Evolutionary conservation across 2,888 invertebrate species (phyloP).

Genomic region (Arenicola marina): DNA sequence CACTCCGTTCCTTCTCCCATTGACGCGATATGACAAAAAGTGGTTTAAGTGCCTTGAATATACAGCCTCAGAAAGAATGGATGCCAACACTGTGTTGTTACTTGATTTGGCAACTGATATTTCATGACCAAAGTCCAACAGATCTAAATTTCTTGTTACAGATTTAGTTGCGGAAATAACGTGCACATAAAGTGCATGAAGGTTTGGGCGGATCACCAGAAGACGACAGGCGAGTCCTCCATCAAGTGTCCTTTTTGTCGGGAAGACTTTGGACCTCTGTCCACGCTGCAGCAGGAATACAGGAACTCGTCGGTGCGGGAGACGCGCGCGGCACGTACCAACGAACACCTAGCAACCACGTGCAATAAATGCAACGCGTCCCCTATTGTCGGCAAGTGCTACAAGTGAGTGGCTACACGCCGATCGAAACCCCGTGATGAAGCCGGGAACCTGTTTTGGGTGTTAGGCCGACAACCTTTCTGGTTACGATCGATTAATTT

Average conservation of each 20-base stretch:
- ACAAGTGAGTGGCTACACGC: slow-evolving; percentile 46
- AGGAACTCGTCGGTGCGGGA: slow-evolving; percentile 44
- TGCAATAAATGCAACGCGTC: slow-evolving; percentile 50
- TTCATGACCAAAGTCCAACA: too few relatives aligned
- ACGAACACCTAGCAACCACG: slow-evolving; percentile 42
- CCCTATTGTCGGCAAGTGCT: slow-evolving; percentile 59
- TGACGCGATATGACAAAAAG: too few relatives aligned
- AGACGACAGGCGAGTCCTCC: slow-evolving; percentile 43
- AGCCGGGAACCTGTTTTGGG: too few relatives aligned
- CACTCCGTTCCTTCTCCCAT: too few relatives aligned
- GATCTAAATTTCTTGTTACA: slow-evolving; percentile 20
- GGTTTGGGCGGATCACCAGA: slow-evolving; percentile 61
- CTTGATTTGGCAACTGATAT: too few relatives aligned
- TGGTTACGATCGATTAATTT: too few relatives aligned
- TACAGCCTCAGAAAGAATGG: too few relatives aligned
- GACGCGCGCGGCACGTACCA: slow-evolving; percentile 33
- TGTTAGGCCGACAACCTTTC: too few relatives aligned
- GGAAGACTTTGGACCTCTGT: slow-evolving; percentile 59
- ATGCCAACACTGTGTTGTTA: too few relatives aligned
- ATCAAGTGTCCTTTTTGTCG: slow-evolving; percentile 61
- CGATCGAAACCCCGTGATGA: neutral
- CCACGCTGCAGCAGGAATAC: slow-evolving; percentile 53
- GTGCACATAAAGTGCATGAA: slow-evolving; percentile 62
- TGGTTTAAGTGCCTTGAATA: too few relatives aligned
- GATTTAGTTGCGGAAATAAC: slow-evolving; percentile 61